Percentiles rank a stretch among this genome's conserved stretches.
Conservation (phyloP, 2,888 invertebrate species). For the Agrenia bidenticulata region DNA sequence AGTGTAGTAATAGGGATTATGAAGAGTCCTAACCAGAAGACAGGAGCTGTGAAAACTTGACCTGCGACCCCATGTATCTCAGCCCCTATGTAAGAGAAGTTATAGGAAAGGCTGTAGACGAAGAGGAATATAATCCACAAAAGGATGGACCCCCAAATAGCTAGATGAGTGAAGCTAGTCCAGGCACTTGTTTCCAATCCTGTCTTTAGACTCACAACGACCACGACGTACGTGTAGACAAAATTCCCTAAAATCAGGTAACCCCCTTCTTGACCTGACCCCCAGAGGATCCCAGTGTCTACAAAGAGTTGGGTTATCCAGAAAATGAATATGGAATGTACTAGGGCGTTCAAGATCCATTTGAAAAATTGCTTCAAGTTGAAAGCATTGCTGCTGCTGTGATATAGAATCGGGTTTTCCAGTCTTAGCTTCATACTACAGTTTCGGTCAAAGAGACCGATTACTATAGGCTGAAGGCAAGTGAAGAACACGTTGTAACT, state of each 20-base stretch:
- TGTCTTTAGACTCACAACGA: conserved; percentile 95
- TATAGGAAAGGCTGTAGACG: conserved; percentile 67
- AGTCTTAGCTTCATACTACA: conserved; percentile 85
- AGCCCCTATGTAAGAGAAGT: conserved; percentile 69
- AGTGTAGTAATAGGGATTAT: conserved; percentile 85
- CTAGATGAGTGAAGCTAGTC: conserved; percentile 91
- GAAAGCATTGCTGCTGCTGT: conserved; percentile 80
- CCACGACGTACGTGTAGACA: conserved; percentile 96
- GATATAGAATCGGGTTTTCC: conserved; percentile 70
- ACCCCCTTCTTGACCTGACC: conserved; percentile 79
- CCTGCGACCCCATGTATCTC: conserved; percentile 91
- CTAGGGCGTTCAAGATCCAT: conserved; percentile 90
- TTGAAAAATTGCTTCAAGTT: conserved; percentile 93
- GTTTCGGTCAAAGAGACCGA: conserved; percentile 81
- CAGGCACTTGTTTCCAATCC: conserved; percentile 94
- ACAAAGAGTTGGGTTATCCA: conserved; percentile 82
- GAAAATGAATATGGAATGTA: conserved; percentile 91
- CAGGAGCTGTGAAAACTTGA: conserved; percentile 80
- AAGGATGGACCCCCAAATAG: conserved; percentile 93
- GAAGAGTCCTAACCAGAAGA: conserved; percentile 91
- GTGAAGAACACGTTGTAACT: too few species aligned
- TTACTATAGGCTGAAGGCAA: too few species aligned
- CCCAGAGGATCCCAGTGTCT: conserved; percentile 74
- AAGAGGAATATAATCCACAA: conserved; percentile 91
- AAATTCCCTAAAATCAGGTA: conserved; percentile 92